Percentiles rank a stretch among this genome's conserved stretches.
These are phyloP conservation scores for Colistium nudipinnis DNA, from an alignment of 2,113 vertebrate genomes.

Conservation along the genomic window DNA sequence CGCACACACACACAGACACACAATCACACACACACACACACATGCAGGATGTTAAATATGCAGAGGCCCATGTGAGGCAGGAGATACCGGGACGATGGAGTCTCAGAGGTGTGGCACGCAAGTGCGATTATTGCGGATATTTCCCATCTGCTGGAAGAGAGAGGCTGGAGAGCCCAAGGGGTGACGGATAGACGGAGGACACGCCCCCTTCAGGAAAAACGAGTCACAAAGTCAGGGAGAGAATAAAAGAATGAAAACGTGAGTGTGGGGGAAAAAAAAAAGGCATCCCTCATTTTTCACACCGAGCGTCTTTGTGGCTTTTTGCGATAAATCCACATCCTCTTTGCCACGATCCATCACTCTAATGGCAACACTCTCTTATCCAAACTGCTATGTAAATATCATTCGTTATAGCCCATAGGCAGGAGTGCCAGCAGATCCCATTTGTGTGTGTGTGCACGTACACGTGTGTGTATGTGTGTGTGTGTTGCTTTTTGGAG, in stretches of 20 bases:
- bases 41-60: conserved; percentile 35
- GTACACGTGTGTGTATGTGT: not conserved
- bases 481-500: not conserved
- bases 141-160: conserved; percentile 56
- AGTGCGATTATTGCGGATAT: conserved; percentile 59
- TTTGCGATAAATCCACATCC: conserved; percentile 59
- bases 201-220: conserved; percentile 54
- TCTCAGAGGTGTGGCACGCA: conserved; percentile 52
- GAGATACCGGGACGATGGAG: conserved; percentile 67
- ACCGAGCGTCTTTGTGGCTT: no score
- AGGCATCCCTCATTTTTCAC: conserved; percentile 57
- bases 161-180: conserved; percentile 24
- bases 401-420: conserved; percentile 51
- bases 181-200: conserved; percentile 37
- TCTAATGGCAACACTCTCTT: conserved; percentile 61
- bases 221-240: conserved; percentile 23
- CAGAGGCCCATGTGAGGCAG: conserved; percentile 38
- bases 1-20: conserved; percentile 21
- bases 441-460: not conserved
- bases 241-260: conserved; percentile 32
- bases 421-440: conserved; percentile 28
- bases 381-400: conserved; percentile 69
- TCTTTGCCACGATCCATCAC: conserved; percentile 57
- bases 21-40: conserved; percentile 29
- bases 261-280: conserved; percentile 6